Conservation (phyloP, 1,140 invertebrate genomes). For the Papilio xuthus region DNA sequence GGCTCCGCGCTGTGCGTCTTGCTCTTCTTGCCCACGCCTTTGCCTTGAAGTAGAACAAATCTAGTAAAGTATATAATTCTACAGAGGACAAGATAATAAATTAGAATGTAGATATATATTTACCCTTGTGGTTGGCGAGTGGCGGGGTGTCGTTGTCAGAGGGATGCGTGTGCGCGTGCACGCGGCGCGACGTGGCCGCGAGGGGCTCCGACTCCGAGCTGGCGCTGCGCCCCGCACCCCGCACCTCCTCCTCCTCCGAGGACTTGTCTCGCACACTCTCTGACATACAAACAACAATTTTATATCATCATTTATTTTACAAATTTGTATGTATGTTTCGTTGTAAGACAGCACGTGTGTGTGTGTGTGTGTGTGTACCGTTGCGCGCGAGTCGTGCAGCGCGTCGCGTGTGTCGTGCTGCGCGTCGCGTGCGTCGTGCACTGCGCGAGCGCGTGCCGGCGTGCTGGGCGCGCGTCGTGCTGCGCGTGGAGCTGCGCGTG, state of each 20-base stretch:
- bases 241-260: not conserved
- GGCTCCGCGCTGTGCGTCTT: constrained; percentile 50
- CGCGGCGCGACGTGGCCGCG: constrained; percentile 51
- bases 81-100: too few relatives aligned
- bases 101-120: too few relatives aligned
- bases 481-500: constrained; percentile 49
- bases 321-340: too few relatives aligned
- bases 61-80: too few relatives aligned
- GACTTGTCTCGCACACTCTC: not conserved
- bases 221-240: not conserved
- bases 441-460: constrained; percentile 55
- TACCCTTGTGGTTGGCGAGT: constrained; percentile 57
- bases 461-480: constrained; percentile 56
- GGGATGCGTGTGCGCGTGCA: constrained; percentile 46
- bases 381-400: not conserved
- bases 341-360: too few relatives aligned
- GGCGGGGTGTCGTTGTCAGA: constrained; percentile 69
- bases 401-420: not conserved
- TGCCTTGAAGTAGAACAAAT: constrained; percentile 47
- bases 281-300: not conserved
- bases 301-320: too few relatives aligned
- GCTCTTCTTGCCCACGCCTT: constrained; percentile 70
- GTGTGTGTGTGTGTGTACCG: too few relatives aligned
- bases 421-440: too few relatives aligned
- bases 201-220: constrained; percentile 49